Base-by-base conservation (phyloP, 2,888 invertebrate genomes). In the Nymphalis urticae region DNA sequence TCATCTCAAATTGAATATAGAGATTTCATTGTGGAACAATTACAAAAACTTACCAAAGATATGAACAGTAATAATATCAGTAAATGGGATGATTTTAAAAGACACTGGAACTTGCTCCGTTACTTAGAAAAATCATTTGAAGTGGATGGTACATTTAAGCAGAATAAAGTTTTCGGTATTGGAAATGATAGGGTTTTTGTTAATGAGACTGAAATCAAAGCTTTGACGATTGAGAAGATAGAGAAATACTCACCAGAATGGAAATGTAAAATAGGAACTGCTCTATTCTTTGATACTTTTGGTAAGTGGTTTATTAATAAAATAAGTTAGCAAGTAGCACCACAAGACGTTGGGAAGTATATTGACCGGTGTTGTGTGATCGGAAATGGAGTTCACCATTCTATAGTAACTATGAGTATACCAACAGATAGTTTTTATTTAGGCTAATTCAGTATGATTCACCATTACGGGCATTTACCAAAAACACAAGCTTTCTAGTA, bases 1-100 rank as follows among this genome's bases (percentile, higher is more conserved):
- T 95, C 95, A 51, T 84, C 88, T 50, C 93, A 95, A 72, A 92
- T 93, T 72, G 90, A 90, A 47, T 87, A 95, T 62, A 92, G 95
- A 76, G 94, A 95, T 76, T 95, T 95, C 75, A 93, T 96, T 73
- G 94, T 95, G 21, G 94, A 94, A 62, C 94, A 96, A 80, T 84
- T 97, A 69, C 91, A 93, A 56, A 94, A 94, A 72, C 86, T 91
- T 47, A 84, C 87, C 13, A 86, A 92, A 21, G 87, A 89, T 19
- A 87, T 92, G 73, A 82, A 79, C 60, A 72, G 72, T 64, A 87
- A 90, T 63, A 86, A 83, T 68, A 54, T 83, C 6, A 73, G 78
- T 2, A 85, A 78, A 75, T 93, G 91, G 90, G 75, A 82, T 36
- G 75, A 83, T n/a, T 89, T 92, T 62, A 85, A 80, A 72, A 82